phyloP scores from a whole-genome alignment of 1,140 invertebrate genomes.

The Caenorhabditis remanei region DNA sequence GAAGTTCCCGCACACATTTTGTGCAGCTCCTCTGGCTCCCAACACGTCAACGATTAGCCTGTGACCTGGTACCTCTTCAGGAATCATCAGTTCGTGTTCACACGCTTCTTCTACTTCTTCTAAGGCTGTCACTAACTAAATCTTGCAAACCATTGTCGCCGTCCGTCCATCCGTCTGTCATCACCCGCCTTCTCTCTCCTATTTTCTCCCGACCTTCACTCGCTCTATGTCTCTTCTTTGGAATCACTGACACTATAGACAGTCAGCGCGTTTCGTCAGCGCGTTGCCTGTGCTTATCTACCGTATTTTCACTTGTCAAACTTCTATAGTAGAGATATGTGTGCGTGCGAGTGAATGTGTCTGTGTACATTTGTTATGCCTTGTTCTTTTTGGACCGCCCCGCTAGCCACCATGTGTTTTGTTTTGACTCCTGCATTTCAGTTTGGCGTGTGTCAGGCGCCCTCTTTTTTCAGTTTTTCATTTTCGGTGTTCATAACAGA shows the following conservation, averaged over 20 bases:
- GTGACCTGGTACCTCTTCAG: conserved; percentile 22
- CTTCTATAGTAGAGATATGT: conserved; percentile 53
- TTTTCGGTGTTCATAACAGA: conserved; percentile 28
- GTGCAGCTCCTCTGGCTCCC: not conserved
- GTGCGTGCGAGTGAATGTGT: conserved; percentile 48
- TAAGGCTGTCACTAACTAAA: conserved; percentile 25
- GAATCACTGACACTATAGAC: conserved; percentile 28
- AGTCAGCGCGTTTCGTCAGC: conserved; percentile 11
- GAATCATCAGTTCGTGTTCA: not conserved
- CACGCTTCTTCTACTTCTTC: not conserved
- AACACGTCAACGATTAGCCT: not conserved
- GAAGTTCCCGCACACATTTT: conserved; percentile 45
- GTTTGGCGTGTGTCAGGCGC: conserved; percentile 20
- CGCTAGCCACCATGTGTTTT: conserved; percentile 42
- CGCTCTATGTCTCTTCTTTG: conserved; percentile 12
- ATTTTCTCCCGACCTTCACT: conserved; percentile 29
- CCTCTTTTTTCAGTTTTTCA: conserved; percentile 5
- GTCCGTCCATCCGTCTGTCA: conserved; percentile 24
- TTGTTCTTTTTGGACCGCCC: conserved; percentile 53
- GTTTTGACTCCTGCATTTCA: conserved; percentile 49
- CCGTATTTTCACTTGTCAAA: conserved; percentile 53
- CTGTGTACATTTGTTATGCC: conserved; percentile 52
- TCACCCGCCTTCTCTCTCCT: not conserved
- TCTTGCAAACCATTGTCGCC: conserved; percentile 42
- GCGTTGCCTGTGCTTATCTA: conserved; percentile 36